Base-by-base conservation (phyloP, 1,140 invertebrate species). In the Polypedilum pembai region DNA sequence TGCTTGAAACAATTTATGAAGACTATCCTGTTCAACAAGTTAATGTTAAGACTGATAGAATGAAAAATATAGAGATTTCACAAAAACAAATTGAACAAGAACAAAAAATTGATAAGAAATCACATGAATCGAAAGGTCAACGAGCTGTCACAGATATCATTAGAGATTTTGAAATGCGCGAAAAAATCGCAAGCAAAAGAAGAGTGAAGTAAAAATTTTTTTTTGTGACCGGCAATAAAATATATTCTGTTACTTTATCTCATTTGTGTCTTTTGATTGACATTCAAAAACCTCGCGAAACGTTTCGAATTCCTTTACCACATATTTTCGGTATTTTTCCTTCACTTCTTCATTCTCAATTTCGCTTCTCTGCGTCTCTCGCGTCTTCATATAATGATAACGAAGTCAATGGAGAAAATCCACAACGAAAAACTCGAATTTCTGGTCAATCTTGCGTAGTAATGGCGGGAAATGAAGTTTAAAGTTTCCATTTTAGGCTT, bases 401-500 rank as follows among this genome's bases (percentile, higher is more conserved):
- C 65, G 65, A 69, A 69, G 17, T 3, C 15, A 7, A 7, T 18
- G 65, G 7, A 69, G 17, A 21, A 69, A 69, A 69, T 18, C 65
- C 17, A 69, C n/a, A 69, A 20, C 17, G 20, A 69, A 69, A 21
- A 69, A 69, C 65, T 69, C 65, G 65, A 69, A 69, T 69, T 69
- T 69, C 65, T 69, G 65, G 65, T 69, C 65, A 69, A 69, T 21
- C 65, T 56, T 56, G n/a, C 45, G 45, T 56, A 56, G 65, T 69
- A 69, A 69, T 69, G 65, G 65, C 65, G 65, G 65, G 65, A 69
- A 69, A 69, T 69, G 45, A 56, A 56, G 45, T 56, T n/a, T 56
- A 56, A 69, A 69, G 65, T 69, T 69, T 69, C 65, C 65, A 69
- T 69, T 69, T 69, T 69, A 18, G 65, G 65, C 18, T 18, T 69